Evolutionary conservation across 2,888 invertebrate species (phyloP).

Genomic region (Himalopsyche anomala): DNA sequence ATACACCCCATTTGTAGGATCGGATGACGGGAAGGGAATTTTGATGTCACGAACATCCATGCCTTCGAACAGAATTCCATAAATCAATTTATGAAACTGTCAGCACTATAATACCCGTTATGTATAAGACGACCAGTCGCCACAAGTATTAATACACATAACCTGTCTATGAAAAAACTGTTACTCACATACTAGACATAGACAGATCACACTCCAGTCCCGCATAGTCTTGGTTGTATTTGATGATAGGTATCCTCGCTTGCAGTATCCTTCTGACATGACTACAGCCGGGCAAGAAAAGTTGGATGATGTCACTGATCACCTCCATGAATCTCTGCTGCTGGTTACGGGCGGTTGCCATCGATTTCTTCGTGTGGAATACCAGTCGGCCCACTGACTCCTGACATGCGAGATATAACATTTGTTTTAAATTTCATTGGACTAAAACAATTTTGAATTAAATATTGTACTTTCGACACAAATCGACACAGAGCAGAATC

Average conservation of each 20-base stretch:
- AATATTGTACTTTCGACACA: too few relatives aligned
- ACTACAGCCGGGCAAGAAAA: conserved; percentile 84
- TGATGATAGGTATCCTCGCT: conserved; percentile 93
- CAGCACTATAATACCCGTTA: too few relatives aligned
- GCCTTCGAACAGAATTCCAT: too few relatives aligned
- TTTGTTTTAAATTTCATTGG: neutral
- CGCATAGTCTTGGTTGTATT: conserved; percentile 86
- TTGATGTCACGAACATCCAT: too few relatives aligned
- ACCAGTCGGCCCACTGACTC: conserved; percentile 73
- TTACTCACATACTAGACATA: conserved; percentile 86
- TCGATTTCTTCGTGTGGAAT: conserved; percentile 80
- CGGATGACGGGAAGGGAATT: too few relatives aligned
- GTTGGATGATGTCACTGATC: conserved; percentile 83
- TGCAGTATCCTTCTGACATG: conserved; percentile 85
- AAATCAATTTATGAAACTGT: too few relatives aligned
- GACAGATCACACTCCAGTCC: conserved; percentile 91
- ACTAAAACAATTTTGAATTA: too few relatives aligned
- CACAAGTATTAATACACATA: too few relatives aligned
- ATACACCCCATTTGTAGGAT: too few relatives aligned
- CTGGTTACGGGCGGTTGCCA: conserved; percentile 78
- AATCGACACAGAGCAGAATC: too few relatives aligned
- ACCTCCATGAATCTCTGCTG: conserved; percentile 85
- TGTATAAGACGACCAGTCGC: too few relatives aligned
- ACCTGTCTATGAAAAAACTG: too few relatives aligned
- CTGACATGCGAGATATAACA: neutral